phyloP scores from a whole-genome alignment of 1,140 invertebrate species.

The Sitophilus oryzae region DNA sequence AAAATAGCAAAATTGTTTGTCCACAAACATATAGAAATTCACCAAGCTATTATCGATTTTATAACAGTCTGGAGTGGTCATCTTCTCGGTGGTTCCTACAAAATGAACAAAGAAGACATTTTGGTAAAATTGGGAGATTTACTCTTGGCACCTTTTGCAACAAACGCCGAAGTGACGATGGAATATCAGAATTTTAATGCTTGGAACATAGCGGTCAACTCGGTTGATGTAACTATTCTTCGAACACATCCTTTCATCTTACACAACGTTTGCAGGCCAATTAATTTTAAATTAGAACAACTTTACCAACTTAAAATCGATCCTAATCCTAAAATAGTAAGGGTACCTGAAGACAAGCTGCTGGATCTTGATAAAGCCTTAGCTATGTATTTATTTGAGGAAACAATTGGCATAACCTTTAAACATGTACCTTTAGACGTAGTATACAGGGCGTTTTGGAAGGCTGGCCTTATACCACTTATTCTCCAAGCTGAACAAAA shows the following conservation, averaged over 20 bases:
- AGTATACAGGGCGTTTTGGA: slow-evolving; percentile 7
- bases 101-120: slow-evolving; percentile 8
- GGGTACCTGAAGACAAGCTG: background rate
- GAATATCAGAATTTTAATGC: background rate
- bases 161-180: background rate
- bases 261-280: background rate
- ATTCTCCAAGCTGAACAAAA: slow-evolving; percentile 3
- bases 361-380: background rate
- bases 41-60: background rate
- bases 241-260: background rate
- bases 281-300: background rate
- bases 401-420: background rate
- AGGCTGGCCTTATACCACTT: slow-evolving; percentile 3
- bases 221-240: background rate
- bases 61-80: background rate
- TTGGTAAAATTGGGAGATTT: slow-evolving; percentile 1
- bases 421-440: background rate
- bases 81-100: background rate
- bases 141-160: background rate
- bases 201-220: background rate
- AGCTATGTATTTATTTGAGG: slow-evolving; percentile 1
- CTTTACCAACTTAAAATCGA: background rate
- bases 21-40: background rate
- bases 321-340: background rate
- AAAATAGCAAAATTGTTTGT: background rate